Evolutionary conservation across 2,797 vertebrate genomes (phyloP).

Genomic region (Margarornis squamiger): DNA sequence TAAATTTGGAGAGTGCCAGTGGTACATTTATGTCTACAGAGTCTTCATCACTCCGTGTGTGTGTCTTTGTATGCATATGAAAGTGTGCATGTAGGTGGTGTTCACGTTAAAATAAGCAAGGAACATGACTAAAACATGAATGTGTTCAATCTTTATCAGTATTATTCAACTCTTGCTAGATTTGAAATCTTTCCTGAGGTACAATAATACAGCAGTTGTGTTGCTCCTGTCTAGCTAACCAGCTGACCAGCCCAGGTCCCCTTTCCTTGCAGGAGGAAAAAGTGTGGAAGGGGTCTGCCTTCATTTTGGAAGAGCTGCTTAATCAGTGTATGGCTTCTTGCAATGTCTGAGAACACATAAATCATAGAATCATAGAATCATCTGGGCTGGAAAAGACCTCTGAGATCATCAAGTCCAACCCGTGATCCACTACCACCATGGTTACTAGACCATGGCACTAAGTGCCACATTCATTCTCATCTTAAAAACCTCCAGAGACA

Average conservation of each 20-base stretch:
- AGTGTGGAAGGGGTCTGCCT: not conserved
- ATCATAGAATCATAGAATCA: too few relatives aligned
- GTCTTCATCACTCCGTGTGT: not conserved
- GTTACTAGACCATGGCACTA: too few relatives aligned
- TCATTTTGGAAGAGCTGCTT: not conserved
- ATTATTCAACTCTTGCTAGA: not conserved
- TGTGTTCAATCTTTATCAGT: not conserved
- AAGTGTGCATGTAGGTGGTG: not conserved
- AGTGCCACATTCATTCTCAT: too few relatives aligned
- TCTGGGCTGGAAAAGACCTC: too few relatives aligned
- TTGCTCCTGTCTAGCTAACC: fast-evolving
- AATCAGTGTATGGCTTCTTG: not conserved
- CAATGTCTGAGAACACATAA: not conserved
- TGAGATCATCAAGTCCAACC: too few relatives aligned
- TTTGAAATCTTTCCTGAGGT: not conserved
- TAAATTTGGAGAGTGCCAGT: not conserved
- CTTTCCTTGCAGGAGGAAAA: not conserved
- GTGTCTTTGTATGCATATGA: not conserved
- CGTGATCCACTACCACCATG: too few relatives aligned
- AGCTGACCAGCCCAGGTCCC: not conserved
- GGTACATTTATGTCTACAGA: not conserved
- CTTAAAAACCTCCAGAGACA: too few relatives aligned
- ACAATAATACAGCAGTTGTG: fast-evolving
- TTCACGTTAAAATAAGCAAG: not conserved
- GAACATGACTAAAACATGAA: not conserved